Evolutionary conservation across 92 coral and sea anemone species (phyloP).

Genomic region (Palythoa grandiflora): DNA sequence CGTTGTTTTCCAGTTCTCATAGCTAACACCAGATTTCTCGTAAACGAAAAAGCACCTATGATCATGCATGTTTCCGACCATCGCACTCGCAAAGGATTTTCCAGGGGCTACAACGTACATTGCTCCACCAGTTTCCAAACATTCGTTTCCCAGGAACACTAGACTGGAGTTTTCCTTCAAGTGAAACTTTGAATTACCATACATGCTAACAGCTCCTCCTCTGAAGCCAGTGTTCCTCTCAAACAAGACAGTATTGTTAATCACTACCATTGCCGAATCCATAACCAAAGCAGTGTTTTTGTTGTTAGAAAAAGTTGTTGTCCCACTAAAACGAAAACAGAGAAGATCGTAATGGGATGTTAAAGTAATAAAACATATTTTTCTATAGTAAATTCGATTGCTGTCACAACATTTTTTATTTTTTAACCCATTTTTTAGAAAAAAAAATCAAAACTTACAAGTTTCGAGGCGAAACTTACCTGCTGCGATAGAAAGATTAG

Average conservation of each 20-base stretch:
- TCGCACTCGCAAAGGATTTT: constrained; percentile 76
- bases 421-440: no score
- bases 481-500: no score
- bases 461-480: no score
- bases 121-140: constrained; percentile 85
- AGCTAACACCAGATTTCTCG: constrained; percentile 32
- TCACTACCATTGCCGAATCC: constrained; percentile 66
- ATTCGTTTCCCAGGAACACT: constrained; percentile 66
- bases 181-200: constrained; percentile 72
- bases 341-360: not conserved
- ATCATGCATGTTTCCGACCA: constrained; percentile 52
- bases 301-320: constrained; percentile 58
- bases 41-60: constrained; percentile 79
- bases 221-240: constrained; percentile 73
- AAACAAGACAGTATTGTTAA: constrained; percentile 63
- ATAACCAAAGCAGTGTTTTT: constrained; percentile 77
- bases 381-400: no score
- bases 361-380: no score
- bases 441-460: no score
- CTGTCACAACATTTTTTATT: no score
- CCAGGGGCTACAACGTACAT: constrained; percentile 84
- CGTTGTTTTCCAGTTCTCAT: constrained; percentile 65
- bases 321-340: constrained; percentile 58
- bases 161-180: constrained; percentile 63
- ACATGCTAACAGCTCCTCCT: constrained; percentile 91